A percentile compares a stretch with the other conserved stretches of the same genome.
Conservation (phyloP, 30 jellyfish, hydroid and myxozoan species). For the Pelagia noctiluca region DNA sequence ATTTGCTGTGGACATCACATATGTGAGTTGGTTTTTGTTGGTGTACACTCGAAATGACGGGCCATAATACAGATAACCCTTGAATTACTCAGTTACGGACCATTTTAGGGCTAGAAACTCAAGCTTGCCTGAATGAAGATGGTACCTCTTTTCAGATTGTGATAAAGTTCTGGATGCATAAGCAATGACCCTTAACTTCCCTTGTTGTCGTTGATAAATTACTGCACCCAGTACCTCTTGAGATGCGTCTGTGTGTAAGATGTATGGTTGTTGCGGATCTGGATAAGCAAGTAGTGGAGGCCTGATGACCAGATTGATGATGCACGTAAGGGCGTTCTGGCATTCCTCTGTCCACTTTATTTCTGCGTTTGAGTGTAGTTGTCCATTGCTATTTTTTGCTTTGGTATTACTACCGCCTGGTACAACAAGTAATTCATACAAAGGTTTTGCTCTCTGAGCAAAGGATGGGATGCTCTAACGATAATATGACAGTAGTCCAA, state of each 20-base stretch:
- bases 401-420: not conserved
- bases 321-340: constrained; percentile 10
- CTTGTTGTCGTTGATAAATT: no score
- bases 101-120: constrained; percentile 22
- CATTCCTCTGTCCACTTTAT: constrained; percentile 56
- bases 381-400: constrained; percentile 3
- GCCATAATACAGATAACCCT: constrained; percentile 2
- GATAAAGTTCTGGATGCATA: no score
- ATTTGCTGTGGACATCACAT: constrained; percentile 21
- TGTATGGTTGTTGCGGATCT: constrained; percentile 22
- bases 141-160: no score
- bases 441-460: constrained; percentile 36
- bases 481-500: constrained; percentile 7
- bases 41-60: constrained; percentile 15
- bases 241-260: no score
- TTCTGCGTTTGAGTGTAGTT: constrained; percentile 5
- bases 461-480: no score
- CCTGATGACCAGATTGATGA: constrained; percentile 1
- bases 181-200: no score
- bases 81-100: constrained; percentile 22
- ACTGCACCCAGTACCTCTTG: no score
- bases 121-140: constrained; percentile 11
- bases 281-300: constrained; percentile 36
- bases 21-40: constrained; percentile 16
- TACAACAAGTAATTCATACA: constrained; percentile 24